These are phyloP conservation scores for Cephus cinctus DNA, from an alignment of 1,140 invertebrate species.

Conservation along the genomic window DNA sequence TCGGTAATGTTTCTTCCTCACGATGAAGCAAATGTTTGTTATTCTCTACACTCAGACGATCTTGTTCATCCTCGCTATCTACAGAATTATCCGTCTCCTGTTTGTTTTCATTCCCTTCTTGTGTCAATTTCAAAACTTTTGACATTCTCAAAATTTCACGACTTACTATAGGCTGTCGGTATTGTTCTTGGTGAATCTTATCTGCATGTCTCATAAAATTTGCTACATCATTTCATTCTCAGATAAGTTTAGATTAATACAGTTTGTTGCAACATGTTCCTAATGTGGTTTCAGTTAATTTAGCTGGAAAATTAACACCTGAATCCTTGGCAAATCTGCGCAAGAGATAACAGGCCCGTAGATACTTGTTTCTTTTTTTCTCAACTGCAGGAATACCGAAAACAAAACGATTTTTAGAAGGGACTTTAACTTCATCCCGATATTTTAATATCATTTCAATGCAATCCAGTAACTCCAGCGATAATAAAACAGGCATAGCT, in stretches of 20 bases:
- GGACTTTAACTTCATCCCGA: slow-evolving; percentile 4
- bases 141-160: no score
- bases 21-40: no score
- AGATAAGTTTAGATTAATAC: slow-evolving; percentile 17
- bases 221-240: slow-evolving; percentile 24
- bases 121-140: no score
- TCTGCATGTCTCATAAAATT: slow-evolving; percentile 30
- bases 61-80: no score
- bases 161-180: slow-evolving; percentile 19
- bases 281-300: slow-evolving; percentile 18
- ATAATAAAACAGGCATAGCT: slow-evolving; percentile 4
- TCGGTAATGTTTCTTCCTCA: no score
- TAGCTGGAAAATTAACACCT: slow-evolving; percentile 11
- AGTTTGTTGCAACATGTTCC: slow-evolving; percentile 25
- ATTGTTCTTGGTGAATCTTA: slow-evolving; percentile 24
- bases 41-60: no score
- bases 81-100: no score
- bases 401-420: slow-evolving; percentile 5
- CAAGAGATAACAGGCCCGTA: slow-evolving; percentile 13
- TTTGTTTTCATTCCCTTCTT: no score
- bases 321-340: slow-evolving; percentile 15
- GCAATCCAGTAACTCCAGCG: not conserved
- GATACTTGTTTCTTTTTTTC: not conserved
- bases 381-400: slow-evolving; percentile 8
- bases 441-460: slow-evolving; percentile 8